phyloP scores from a whole-genome alignment of 2,113 vertebrate genomes.

The Dinomys branickii region DNA sequence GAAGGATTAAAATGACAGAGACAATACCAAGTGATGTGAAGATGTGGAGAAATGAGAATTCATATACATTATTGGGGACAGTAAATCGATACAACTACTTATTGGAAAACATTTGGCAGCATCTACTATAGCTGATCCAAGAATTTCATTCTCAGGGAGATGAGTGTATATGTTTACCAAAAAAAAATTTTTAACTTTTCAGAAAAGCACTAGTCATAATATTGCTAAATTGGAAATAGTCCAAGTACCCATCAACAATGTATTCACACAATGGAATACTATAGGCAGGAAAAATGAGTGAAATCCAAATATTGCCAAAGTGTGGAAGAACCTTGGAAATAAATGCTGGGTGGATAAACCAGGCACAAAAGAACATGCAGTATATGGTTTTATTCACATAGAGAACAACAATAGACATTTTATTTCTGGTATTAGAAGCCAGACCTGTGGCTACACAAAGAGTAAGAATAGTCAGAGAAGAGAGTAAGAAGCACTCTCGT shows the following conservation, averaged over 20 bases:
- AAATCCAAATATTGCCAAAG: not conserved
- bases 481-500: not conserved
- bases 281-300: not conserved
- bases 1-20: not conserved
- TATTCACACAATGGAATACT: not conserved
- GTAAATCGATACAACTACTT: not conserved
- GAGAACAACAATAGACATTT: not conserved
- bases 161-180: not conserved
- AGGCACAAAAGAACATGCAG: not conserved
- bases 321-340: not conserved
- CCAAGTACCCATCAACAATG: not conserved
- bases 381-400: not conserved
- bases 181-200: not conserved
- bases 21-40: not conserved
- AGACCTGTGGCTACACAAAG: not conserved
- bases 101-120: not conserved
- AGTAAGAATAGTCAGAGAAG: not conserved
- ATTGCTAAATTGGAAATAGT: conserved; percentile 12
- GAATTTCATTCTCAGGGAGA: conserved; percentile 21
- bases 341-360: not conserved
- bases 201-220: conserved; percentile 9
- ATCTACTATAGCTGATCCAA: not conserved
- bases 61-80: not conserved
- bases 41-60: not conserved
- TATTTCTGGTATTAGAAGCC: not conserved